Base-by-base conservation (phyloP, 2,888 invertebrate genomes). In the Elmis aenea region DNA sequence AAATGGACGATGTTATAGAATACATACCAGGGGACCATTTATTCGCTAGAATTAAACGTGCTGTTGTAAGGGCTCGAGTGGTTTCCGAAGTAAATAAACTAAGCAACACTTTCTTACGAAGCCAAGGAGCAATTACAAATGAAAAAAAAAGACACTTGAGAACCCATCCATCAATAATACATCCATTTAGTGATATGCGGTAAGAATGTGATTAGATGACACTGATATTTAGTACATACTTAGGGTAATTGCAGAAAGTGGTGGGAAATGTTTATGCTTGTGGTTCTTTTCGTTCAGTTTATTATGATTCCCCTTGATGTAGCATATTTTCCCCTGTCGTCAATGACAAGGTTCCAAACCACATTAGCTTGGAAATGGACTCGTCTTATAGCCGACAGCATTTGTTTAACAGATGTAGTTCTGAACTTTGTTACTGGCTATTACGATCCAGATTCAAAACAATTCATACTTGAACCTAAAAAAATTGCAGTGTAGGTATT, bases 121-220 rank as follows among this genome's bases (percentile, higher is more conserved):
- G 69, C 34, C 53, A 55, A 5, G 56, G 56, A 1, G 59, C 61
- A 2, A 56, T 69, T 12, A 58, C 58, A 39, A 56, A 54, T 22
- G 68, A 69, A 49, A 66, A 64, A 31, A 54, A 39, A 9, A 54
- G 58, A 9, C 69, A 70, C 26, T 43, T 67, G 2, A 50, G 50
- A 13, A 38, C 51, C 4, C 51, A 63, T 43, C 57, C 55, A 0
- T 55, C 52, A 11, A 64, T 66, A 53, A 59, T 69, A 29, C 66
- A 70, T 52, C 70, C 69, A 0, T 67, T 66, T n/a, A 68, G 69
- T 42, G 44, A 49, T 12, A 52, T 67, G 26, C 57, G 59, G 66
- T 63, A 45, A 26, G 10, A 13, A 6, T 6, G 3, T 22, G n/a
- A n/a, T n/a, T n/a, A n/a, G n/a, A n/a, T n/a, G n/a, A n/a, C n/a